Conservation (phyloP, 2,888 invertebrate species). For the Agrotis ipsilon region DNA sequence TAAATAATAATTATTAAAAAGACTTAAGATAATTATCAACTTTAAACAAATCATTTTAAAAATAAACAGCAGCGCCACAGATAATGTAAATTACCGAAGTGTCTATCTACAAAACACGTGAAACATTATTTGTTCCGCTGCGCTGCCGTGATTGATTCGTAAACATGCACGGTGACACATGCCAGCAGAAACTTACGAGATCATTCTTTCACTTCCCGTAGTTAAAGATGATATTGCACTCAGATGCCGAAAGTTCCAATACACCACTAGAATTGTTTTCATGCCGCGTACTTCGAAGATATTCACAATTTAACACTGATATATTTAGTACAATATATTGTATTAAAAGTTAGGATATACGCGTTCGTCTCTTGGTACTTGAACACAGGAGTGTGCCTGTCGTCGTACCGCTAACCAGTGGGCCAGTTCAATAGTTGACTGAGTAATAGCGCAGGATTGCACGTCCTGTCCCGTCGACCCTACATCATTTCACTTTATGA, state of each 20-base stretch:
- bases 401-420: conserved; percentile 73
- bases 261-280: conserved; percentile 67
- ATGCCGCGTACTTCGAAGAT: conserved; percentile 69
- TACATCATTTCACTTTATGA: conserved; percentile 79
- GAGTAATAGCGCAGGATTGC: conserved; percentile 80
- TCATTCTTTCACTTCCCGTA: conserved; percentile 71
- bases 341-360: conserved; percentile 12
- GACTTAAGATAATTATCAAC: conserved; percentile 28
- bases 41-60: conserved; percentile 24
- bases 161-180: conserved; percentile 51
- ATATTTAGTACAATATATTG: conserved; percentile 2
- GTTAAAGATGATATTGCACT: conserved; percentile 52
- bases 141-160: conserved; percentile 47
- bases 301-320: conserved; percentile 44
- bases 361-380: conserved; percentile 25
- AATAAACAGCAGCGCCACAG: conserved; percentile 41
- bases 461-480: conserved; percentile 81
- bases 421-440: conserved; percentile 76
- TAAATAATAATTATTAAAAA: not conserved
- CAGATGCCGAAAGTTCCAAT: conserved; percentile 46
- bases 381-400: conserved; percentile 58
- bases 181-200: conserved; percentile 69
- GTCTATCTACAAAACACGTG: conserved; percentile 37
- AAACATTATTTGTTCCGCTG: conserved; percentile 49
- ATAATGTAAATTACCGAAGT: conserved; percentile 50